Base-by-base conservation (phyloP, 1,140 invertebrate genomes). In the Lysiphlebus fabarum region DNA sequence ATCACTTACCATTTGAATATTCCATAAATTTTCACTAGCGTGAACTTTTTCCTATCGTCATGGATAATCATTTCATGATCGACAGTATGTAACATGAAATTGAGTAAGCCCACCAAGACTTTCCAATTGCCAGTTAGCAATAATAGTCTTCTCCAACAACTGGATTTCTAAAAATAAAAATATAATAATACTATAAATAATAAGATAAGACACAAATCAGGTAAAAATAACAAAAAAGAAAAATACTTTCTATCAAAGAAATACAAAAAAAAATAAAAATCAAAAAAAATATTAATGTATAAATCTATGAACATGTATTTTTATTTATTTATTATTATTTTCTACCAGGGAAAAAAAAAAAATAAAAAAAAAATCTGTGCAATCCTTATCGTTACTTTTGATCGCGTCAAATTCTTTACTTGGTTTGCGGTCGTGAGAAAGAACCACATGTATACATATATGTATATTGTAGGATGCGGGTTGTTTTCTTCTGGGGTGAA, bases 401-500 rank as follows among this genome's bases (percentile, higher is more conserved):
- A 59, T 59, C 58, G 44, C 40, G 42, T 53, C 47, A 42, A 49
- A 59, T 48, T 59, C 51, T 54, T 59, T 37, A 40, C 49, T 12
- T 36, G 42, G 41, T 44, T 34, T 34, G 17, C 17, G 53, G 57
- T n/a, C 57, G 57, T 59, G 58, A 53, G 58, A 59, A 59, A 59
- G 50, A 47, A 54, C 26, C 33, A 14, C 42, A 38, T 41, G 34
- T 56, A 7, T 40, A 7, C 38, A 7, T 40, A 7, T 40, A 7
- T 40, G 7, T 40, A 40, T 40, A 7, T 40, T 8, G 33, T 12
- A 12, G 7, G 40, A 59, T 59, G 58, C 58, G 58, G 58, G 58
- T 34, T 53, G 41, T 33, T 36, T 11, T 33, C 34, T 8, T 11
- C 33, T 43, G 57, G 17, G 41, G 44, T 12, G 55, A 59, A 59